phyloP scores from a whole-genome alignment of 1,140 invertebrate species.

The Plutomurus gul region DNA sequence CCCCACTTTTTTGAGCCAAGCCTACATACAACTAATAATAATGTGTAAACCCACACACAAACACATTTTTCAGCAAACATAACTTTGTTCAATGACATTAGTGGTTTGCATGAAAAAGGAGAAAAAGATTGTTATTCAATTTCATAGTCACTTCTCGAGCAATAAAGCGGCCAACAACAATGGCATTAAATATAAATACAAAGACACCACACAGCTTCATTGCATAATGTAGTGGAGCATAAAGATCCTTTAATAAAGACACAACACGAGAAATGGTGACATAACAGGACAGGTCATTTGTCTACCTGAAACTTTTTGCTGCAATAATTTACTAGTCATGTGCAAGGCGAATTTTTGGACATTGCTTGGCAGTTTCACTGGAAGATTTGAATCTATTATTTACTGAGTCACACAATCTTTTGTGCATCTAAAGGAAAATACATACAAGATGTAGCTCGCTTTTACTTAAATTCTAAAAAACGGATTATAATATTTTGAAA shows the following conservation, averaged over 20 bases:
- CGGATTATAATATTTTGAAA: too few species aligned
- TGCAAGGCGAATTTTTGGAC: too few species aligned
- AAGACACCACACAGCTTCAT: background rate
- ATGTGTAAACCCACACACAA: slow-evolving; percentile 25
- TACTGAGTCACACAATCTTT: too few species aligned
- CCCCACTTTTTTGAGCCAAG: background rate
- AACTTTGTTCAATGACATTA: background rate
- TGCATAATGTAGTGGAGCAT: background rate
- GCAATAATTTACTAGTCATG: too few species aligned
- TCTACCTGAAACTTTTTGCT: too few species aligned
- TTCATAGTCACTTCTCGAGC: background rate
- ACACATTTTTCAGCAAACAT: background rate
- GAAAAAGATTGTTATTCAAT: background rate
- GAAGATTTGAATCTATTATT: too few species aligned
- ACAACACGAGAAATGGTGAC: background rate
- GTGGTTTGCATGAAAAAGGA: background rate
- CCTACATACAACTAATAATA: too few species aligned
- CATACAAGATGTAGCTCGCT: too few species aligned
- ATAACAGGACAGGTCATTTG: background rate
- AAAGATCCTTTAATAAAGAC: background rate
- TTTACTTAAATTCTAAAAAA: too few species aligned
- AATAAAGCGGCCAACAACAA: background rate
- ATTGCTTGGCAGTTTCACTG: too few species aligned
- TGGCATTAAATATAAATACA: background rate
- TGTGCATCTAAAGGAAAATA: too few species aligned